These are phyloP conservation scores for Thaleichthys pacificus DNA, from an alignment of 2,797 vertebrate genomes.

Conservation along the genomic window DNA sequence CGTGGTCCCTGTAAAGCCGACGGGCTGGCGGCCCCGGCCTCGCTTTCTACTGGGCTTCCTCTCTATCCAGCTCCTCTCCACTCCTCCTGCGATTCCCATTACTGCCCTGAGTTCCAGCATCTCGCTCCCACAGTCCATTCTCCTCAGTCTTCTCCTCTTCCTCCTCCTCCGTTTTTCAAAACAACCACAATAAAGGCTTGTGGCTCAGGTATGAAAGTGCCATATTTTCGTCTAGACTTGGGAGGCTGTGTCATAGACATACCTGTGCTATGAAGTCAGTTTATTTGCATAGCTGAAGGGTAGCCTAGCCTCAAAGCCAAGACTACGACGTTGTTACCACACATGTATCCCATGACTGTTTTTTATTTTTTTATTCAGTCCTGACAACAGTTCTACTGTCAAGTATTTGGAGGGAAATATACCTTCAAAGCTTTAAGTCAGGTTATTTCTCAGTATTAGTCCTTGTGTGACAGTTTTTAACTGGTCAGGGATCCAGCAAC, in stretches of 20 bases:
- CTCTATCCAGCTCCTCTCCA: slow-evolving; percentile 40
- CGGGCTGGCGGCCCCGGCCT: slow-evolving; percentile 39
- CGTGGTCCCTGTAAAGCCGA: slow-evolving; percentile 60
- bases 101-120: slow-evolving; percentile 63
- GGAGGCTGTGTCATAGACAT: slow-evolving; percentile 56
- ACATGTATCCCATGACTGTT: neutral
- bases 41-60: slow-evolving; percentile 21
- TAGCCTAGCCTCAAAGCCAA: slow-evolving; percentile 32
- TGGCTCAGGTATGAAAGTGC: slow-evolving; percentile 53
- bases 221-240: slow-evolving; percentile 74
- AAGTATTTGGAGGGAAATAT: neutral
- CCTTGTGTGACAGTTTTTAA: neutral
- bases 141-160: slow-evolving; percentile 27
- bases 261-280: slow-evolving; percentile 43
- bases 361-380: neutral
- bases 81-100: slow-evolving; percentile 72
- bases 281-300: slow-evolving; percentile 41
- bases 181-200: slow-evolving; percentile 52
- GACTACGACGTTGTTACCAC: slow-evolving; percentile 33
- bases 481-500: neutral
- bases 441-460: too few species aligned
- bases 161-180: slow-evolving; percentile 47
- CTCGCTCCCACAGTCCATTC: slow-evolving; percentile 34
- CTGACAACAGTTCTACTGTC: neutral
- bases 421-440: neutral